Evolutionary conservation across 2,888 invertebrate genomes (phyloP).

Genomic region (Macaria liturata): DNA sequence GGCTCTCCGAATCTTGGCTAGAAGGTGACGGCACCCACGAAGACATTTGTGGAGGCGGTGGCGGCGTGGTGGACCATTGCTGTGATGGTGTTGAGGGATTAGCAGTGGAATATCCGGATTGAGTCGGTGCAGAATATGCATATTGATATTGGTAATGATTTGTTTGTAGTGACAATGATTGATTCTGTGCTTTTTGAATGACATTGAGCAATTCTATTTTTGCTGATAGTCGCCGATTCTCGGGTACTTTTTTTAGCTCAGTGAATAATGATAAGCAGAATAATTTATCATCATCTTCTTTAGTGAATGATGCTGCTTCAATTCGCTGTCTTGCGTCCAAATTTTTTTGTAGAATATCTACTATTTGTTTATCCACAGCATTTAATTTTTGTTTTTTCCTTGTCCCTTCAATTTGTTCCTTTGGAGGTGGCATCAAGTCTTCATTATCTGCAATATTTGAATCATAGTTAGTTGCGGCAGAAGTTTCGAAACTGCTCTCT

Average conservation of each 20-base stretch:
- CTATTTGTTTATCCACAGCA: conserved; percentile 11
- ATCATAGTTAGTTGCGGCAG: conserved; percentile 2
- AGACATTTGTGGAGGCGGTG: neutral
- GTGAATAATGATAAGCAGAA: conserved; percentile 14
- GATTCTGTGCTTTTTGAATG: neutral
- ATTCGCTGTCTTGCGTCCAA: conserved; percentile 1
- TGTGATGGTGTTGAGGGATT: neutral
- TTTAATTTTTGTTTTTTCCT: neutral
- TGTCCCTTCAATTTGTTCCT: conserved; percentile 6
- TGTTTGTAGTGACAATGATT: neutral
- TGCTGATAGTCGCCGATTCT: conserved; percentile 1
- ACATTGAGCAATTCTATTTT: conserved; percentile 4
- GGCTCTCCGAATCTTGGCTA: neutral
- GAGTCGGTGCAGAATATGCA: neutral
- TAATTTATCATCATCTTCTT: conserved; percentile 16
- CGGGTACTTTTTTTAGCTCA: conserved; percentile 6
- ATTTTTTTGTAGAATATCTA: neutral
- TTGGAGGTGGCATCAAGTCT: conserved; percentile 17
- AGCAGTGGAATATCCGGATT: neutral
- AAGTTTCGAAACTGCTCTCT: conserved; percentile 7
- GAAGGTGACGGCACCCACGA: neutral
- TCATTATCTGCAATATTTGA: conserved; percentile 13
- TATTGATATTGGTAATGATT: neutral
- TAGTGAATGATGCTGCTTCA: conserved; percentile 6
- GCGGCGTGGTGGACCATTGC: neutral